These are phyloP conservation scores for Zelleria hepariella DNA, from an alignment of 2,888 invertebrate species.

Conservation along the genomic window DNA sequence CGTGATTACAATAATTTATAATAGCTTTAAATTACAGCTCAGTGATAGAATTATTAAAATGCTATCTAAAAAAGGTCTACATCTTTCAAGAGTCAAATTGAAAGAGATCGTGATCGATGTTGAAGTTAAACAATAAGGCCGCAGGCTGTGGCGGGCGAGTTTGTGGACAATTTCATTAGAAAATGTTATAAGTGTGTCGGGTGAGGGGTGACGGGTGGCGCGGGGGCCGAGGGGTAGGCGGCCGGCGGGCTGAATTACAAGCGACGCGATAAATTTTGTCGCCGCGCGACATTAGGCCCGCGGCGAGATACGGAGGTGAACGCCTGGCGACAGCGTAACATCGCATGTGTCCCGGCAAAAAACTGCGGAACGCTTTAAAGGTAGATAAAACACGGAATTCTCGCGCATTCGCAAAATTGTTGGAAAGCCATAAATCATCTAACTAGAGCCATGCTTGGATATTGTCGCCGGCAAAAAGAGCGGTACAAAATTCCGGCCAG, in stretches of 20 bases:
- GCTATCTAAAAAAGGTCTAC: too few species aligned
- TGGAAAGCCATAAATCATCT: slow-evolving; percentile 1
- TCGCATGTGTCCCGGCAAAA: neutral
- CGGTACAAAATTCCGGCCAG: neutral
- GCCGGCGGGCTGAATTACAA: slow-evolving; percentile 56
- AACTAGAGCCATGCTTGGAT: neutral
- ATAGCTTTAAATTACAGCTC: too few species aligned
- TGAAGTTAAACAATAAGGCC: too few species aligned
- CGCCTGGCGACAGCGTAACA: slow-evolving; percentile 4
- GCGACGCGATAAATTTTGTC: slow-evolving; percentile 68
- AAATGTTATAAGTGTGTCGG: slow-evolving; percentile 67
- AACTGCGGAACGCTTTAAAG: neutral
- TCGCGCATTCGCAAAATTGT: neutral
- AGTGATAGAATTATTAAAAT: too few species aligned
- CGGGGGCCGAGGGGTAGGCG: slow-evolving; percentile 23
- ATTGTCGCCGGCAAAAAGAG: neutral
- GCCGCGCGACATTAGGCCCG: slow-evolving; percentile 58
- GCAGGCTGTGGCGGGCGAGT: slow-evolving; percentile 59
- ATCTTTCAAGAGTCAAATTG: too few species aligned
- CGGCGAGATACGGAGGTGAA: slow-evolving; percentile 38
- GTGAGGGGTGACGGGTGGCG: slow-evolving; percentile 43
- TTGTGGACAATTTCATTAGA: slow-evolving; percentile 73
- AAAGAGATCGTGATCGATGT: too few species aligned
- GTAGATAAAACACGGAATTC: neutral
- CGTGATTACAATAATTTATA: too few species aligned